Percentiles rank a stretch among this genome's conserved stretches.
Conservation (phyloP, 1,140 invertebrate species). For the Cecropterus lyciades region DNA sequence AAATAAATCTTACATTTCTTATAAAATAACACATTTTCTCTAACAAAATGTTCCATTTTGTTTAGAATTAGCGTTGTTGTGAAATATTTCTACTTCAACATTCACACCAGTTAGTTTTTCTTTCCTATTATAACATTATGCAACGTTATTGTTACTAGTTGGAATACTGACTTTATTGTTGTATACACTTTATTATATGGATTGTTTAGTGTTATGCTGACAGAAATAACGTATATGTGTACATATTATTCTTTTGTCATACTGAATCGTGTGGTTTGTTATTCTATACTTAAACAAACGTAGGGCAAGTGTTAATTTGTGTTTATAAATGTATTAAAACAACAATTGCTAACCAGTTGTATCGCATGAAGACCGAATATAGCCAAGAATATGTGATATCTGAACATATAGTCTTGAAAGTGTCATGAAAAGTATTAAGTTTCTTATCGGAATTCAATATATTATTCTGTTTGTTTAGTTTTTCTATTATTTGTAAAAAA, state of each 20-base stretch:
- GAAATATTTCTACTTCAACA: background rate
- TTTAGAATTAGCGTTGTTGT: background rate
- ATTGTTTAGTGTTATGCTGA: constrained; percentile 3
- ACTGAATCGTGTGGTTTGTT: background rate
- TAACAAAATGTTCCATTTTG: background rate
- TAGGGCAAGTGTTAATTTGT: background rate
- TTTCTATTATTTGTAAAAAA: no score
- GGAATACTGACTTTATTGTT: background rate
- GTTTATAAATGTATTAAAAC: no score
- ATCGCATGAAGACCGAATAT: no score
- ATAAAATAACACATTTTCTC: no score
- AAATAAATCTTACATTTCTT: no score
- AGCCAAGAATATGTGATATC: no score
- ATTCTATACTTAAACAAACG: no score
- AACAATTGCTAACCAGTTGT: no score
- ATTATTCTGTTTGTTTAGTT: no score
- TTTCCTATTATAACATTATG: constrained; percentile 9
- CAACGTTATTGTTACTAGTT: background rate
- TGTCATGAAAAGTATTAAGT: no score
- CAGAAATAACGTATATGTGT: background rate
- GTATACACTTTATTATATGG: background rate
- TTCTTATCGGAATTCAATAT: no score
- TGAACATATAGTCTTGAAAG: no score
- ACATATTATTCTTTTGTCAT: background rate
- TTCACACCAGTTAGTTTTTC: background rate